A percentile compares a stretch with the other conserved stretches of the same genome.
Conservation (phyloP, 2,113 vertebrate genomes). For the Zapornia atra region DNA sequence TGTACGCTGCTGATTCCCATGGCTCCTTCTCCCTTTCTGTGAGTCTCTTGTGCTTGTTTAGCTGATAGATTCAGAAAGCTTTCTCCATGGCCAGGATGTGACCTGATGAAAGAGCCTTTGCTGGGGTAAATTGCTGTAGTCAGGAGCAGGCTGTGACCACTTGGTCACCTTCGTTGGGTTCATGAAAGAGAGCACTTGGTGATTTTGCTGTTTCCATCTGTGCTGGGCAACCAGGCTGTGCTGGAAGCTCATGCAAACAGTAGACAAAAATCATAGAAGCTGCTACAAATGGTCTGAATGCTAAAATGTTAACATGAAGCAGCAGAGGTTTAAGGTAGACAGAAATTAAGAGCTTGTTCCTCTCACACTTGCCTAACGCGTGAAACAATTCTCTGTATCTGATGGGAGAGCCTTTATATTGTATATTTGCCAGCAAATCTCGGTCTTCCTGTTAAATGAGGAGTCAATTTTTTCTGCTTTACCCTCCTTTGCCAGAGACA, state of each 20-base stretch:
- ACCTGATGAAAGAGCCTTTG: neutral
- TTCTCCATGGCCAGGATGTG: neutral
- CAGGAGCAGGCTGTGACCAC: neutral
- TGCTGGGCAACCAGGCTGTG: neutral
- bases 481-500: neutral
- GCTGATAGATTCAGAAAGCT: neutral
- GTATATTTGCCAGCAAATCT: neutral
- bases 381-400: neutral
- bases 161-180: accelerated
- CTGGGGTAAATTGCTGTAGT: accelerated
- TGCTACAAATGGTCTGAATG: neutral
- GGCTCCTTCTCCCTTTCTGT: neutral
- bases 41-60: neutral
- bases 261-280: neutral
- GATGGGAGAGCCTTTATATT: neutral
- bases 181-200: neutral
- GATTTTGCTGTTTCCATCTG: neutral
- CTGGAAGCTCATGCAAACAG: neutral
- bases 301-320: neutral
- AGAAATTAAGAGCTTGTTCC: neutral
- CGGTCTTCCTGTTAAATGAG: neutral
- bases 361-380: neutral
- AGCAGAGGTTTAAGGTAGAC: neutral
- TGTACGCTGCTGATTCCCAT: accelerated
- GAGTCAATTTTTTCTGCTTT: neutral